phyloP scores from a whole-genome alignment of 1,140 invertebrate genomes.

The Venturia canescens region DNA sequence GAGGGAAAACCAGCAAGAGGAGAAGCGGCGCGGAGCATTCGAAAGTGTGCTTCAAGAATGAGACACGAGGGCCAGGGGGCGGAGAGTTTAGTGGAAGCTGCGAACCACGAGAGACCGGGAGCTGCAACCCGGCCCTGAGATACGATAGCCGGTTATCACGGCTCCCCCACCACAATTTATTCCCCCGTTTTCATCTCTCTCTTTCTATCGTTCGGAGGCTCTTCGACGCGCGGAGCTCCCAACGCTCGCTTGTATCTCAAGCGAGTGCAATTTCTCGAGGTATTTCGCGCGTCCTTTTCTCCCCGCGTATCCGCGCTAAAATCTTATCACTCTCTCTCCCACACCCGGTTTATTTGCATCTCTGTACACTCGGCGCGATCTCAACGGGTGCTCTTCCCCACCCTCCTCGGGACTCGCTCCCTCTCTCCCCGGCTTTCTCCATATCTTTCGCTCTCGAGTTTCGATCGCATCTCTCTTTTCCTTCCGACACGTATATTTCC shows the following conservation, averaged over 20 bases:
- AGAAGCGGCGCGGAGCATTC: no score
- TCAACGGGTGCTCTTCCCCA: not conserved
- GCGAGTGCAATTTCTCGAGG: not conserved
- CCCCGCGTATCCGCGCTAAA: not conserved
- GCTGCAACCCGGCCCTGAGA: slow-evolving; percentile 62
- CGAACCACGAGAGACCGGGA: slow-evolving; percentile 6
- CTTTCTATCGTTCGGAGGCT: not conserved
- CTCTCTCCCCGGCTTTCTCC: slow-evolving; percentile 41
- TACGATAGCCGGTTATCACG: slow-evolving; percentile 71
- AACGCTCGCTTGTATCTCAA: not conserved
- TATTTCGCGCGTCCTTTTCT: not conserved
- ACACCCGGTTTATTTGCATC: not conserved
- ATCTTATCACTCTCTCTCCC: not conserved
- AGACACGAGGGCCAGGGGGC: no score
- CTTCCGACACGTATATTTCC: slow-evolving; percentile 44
- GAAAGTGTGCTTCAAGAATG: no score
- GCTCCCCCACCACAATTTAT: slow-evolving; percentile 47
- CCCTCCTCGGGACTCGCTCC: slow-evolving; percentile 39
- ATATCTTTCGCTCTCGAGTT: slow-evolving; percentile 26
- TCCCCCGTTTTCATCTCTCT: slow-evolving; percentile 13
- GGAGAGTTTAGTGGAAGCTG: not conserved
- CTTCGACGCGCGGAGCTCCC: not conserved
- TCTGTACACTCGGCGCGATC: not conserved
- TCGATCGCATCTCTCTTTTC: slow-evolving; percentile 41
- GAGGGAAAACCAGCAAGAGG: no score